Evolutionary conservation across 35 echinoderm and acorn worm species (phyloP), one percentile per base, ranked within the genome.

Genomic region (Holothuria glaberrima): DNA sequence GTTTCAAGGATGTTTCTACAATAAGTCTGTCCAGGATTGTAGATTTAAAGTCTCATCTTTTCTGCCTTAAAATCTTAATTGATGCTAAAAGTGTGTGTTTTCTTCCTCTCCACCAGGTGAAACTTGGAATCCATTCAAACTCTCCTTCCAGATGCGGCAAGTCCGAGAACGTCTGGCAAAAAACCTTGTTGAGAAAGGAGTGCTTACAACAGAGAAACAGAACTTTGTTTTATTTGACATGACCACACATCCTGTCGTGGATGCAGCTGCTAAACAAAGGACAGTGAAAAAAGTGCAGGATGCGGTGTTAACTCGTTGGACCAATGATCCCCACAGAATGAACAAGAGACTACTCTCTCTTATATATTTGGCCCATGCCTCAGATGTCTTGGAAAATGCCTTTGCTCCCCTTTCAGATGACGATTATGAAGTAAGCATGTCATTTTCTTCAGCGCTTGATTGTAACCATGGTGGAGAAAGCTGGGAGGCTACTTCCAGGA

Each of bases 171-270:
- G 97, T 20, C 69, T 99, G 26, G 97, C 97, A 16, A 99, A 99
- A 71, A 99, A 99, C 71, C 89, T 99, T 34, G 97, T 99, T 10
- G 97, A 99, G 79, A 99, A 99, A 71, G 97, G 97, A 20, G 93
- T 99, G 13, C 85, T 99, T 58, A 99, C 97, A 34, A 99, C 97
- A 24, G 97, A 99, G 48, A 99, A 99, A 80, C 94, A 95, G 78
- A 99, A 99, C 90, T 99, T 99, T 91, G 77, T 99, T 21, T 83
- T 99, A 17, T 99, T 99, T 89, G 97, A 99, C 88, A 95, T 95
- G 93, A 95, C 97, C 20, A 95, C 93, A 68, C 97, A 99, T 86
- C 97, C 97, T 18, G 91, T 99, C 28, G 86, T 88, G 48, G 93
- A 99, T 70, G 89, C 91, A 59, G 88, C 83, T 9, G 74, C 88